phyloP scores from a whole-genome alignment of 2,797 vertebrate species.

The Acestrorhynchus altus region DNA sequence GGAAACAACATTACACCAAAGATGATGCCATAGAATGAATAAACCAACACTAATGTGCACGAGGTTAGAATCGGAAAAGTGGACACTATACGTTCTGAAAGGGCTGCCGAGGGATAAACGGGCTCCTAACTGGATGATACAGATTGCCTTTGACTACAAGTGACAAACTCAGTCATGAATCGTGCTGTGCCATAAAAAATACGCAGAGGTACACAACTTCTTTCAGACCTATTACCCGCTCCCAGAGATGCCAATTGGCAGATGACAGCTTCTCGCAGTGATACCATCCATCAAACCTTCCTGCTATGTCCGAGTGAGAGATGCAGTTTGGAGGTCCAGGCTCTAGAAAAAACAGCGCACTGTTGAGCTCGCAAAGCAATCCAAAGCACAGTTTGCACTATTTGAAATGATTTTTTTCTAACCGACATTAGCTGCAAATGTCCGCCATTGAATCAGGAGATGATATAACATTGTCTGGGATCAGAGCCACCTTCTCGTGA shows the following conservation, averaged over 20 bases:
- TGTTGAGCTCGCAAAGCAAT: background rate
- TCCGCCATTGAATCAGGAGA: background rate
- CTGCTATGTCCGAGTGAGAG: slow-evolving; percentile 12
- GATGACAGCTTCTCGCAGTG: slow-evolving; percentile 40
- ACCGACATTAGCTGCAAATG: background rate
- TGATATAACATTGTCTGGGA: too few relatives aligned
- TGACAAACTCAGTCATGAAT: slow-evolving; percentile 42
- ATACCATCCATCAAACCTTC: slow-evolving; percentile 55
- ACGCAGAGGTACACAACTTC: slow-evolving; percentile 41
- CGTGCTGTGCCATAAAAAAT: slow-evolving; percentile 36
- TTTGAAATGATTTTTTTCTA: background rate
- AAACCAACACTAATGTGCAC: background rate
- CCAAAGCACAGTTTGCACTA: background rate
- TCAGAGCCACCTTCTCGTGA: background rate
- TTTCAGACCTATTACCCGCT: slow-evolving; percentile 49
- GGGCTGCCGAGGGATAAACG: background rate
- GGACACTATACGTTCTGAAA: background rate
- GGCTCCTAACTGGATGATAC: slow-evolving; percentile 10
- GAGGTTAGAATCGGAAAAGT: slow-evolving; percentile 9
- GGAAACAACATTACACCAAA: too few relatives aligned
- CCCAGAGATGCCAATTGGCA: slow-evolving; percentile 50
- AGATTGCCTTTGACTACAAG: slow-evolving; percentile 38
- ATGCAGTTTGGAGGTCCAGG: slow-evolving; percentile 8
- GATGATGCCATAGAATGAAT: too few relatives aligned
- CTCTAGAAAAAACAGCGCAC: slow-evolving; percentile 14